Percentiles rank a stretch among this genome's conserved stretches.
Evolutionary conservation across 2,113 vertebrate genomes (phyloP).

Genomic region (Uria aalge): DNA sequence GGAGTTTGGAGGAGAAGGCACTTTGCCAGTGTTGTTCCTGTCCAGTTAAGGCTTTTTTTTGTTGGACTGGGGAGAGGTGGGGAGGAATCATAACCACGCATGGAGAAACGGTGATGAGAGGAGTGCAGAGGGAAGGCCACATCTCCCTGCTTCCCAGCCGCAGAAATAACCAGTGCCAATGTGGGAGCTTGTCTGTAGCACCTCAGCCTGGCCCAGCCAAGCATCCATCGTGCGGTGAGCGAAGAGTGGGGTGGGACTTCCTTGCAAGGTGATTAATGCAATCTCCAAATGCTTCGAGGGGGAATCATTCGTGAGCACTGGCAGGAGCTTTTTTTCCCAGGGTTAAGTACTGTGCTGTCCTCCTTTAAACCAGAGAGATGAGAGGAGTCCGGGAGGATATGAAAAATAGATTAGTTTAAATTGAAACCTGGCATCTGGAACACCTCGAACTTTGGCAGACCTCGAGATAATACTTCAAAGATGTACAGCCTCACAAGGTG

Average conservation of each 20-base stretch:
- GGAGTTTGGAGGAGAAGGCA: background rate
- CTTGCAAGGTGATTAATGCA: background rate
- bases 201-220: background rate
- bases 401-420: constrained; percentile 35
- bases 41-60: background rate
- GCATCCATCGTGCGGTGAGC: accelerated
- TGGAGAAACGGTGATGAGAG: background rate
- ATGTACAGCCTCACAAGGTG: background rate
- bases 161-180: background rate
- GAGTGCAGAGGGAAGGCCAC: background rate
- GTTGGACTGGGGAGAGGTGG: background rate
- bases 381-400: background rate
- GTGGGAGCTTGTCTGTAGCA: background rate
- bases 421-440: constrained; percentile 16
- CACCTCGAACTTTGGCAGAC: background rate
- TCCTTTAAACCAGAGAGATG: background rate
- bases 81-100: background rate
- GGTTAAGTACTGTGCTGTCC: background rate
- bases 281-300: background rate
- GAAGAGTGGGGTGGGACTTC: background rate
- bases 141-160: background rate
- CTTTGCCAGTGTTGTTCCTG: background rate
- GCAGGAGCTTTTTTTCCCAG: background rate
- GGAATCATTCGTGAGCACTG: accelerated
- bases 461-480: background rate